These are phyloP conservation scores for Boleophthalmus pectinirostris DNA, from an alignment of 2,113 vertebrate species.

Conservation along the genomic window DNA sequence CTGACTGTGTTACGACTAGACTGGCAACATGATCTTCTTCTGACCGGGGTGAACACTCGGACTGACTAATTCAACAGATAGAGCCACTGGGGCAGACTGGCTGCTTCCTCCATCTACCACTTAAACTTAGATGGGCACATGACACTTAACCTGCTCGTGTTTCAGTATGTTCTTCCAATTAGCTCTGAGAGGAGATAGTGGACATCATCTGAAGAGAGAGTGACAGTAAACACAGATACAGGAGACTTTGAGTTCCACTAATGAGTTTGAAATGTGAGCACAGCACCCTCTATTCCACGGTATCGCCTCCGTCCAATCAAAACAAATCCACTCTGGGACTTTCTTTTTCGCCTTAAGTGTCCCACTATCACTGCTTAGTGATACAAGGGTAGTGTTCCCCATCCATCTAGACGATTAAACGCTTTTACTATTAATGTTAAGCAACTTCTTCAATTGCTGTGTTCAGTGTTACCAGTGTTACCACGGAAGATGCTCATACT, in stretches of 20 bases:
- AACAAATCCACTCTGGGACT: slow-evolving; percentile 2
- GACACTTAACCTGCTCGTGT: slow-evolving; percentile 12
- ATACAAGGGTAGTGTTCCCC: slow-evolving; percentile 3
- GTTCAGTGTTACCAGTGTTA: background rate
- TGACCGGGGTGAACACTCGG: slow-evolving; percentile 18
- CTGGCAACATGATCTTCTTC: slow-evolving; percentile 52
- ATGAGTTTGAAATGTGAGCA: slow-evolving; percentile 33
- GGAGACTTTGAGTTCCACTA: slow-evolving; percentile 21
- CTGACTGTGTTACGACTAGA: slow-evolving; percentile 56
- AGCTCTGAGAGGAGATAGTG: background rate
- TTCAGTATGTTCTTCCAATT: background rate
- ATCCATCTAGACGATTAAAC: slow-evolving; percentile 10
- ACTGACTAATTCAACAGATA: slow-evolving; percentile 59
- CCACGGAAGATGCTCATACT: background rate
- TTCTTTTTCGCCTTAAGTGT: background rate
- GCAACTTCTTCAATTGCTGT: slow-evolving; percentile 8
- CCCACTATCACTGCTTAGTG: slow-evolving; percentile 4
- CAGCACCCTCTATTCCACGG: slow-evolving; percentile 23
- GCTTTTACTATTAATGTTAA: slow-evolving; percentile 16
- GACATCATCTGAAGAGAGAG: background rate
- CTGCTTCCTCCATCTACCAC: slow-evolving; percentile 24
- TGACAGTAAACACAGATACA: slow-evolving; percentile 17
- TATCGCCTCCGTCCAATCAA: slow-evolving; percentile 38
- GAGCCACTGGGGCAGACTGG: slow-evolving; percentile 20
- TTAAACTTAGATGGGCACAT: slow-evolving; percentile 16